A percentile compares a stretch with the other conserved stretches of the same genome.
These are phyloP conservation scores for Conger conger DNA, from an alignment of 2,113 vertebrate species.

Conservation along the genomic window DNA sequence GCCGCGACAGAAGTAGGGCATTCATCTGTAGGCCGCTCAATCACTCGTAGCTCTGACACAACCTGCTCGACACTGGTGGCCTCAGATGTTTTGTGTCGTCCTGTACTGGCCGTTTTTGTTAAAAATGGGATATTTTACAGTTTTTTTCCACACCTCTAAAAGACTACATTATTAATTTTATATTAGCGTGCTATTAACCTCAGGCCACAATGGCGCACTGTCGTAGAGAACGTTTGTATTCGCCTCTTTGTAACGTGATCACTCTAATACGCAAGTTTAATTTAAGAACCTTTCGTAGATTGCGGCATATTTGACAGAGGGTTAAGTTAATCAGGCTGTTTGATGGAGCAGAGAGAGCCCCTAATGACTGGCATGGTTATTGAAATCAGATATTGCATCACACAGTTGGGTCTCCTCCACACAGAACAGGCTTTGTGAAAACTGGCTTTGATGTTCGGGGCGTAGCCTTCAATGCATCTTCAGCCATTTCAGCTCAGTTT, in stretches of 20 bases:
- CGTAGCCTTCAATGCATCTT: background rate
- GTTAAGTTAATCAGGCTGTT: background rate
- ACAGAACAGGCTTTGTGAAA: slow-evolving; percentile 14
- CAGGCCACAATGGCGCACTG: background rate
- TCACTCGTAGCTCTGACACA: too few species aligned
- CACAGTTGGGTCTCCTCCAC: background rate
- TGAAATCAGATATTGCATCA: slow-evolving; percentile 16
- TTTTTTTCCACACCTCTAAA: background rate
- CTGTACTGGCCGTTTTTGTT: too few species aligned
- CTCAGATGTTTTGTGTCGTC: too few species aligned
- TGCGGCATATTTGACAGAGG: background rate
- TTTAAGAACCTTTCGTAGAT: background rate
- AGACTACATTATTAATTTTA: background rate
- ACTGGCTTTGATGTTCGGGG: slow-evolving; percentile 17
- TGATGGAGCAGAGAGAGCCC: background rate
- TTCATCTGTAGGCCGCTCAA: too few species aligned
- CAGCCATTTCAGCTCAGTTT: background rate
- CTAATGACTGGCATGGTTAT: background rate
- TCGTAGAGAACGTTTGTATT: background rate
- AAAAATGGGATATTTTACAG: too few species aligned
- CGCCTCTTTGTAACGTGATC: background rate
- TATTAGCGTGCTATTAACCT: background rate
- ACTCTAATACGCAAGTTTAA: background rate
- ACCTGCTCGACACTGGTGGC: too few species aligned
- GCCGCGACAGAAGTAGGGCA: too few species aligned